A percentile compares a stretch with the other conserved stretches of the same genome.
Conservation (phyloP, 2,888 invertebrate genomes). For the Drosophila birchii region DNA sequence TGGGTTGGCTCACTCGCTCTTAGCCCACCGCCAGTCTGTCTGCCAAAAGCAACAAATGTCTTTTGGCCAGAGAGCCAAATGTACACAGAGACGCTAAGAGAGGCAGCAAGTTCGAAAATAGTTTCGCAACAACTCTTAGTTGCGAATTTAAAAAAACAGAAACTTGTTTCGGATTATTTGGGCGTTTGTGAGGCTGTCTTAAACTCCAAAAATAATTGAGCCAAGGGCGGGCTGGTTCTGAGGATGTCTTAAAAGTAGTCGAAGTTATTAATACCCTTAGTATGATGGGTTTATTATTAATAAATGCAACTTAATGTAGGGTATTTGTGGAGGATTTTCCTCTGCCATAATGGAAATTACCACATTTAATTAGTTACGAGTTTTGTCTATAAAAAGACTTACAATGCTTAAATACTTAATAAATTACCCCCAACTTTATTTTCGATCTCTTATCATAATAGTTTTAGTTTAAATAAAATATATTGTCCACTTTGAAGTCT, state of each 20-base stretch:
- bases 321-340: not conserved
- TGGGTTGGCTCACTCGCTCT: constrained; percentile 8
- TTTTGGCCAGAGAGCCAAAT: constrained; percentile 34
- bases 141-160: constrained; percentile 43
- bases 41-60: constrained; percentile 69
- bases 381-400: no score
- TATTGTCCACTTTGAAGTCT: not conserved
- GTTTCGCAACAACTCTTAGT: constrained; percentile 35
- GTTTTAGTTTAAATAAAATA: not conserved
- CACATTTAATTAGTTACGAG: not conserved
- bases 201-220: constrained; percentile 57
- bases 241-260: constrained; percentile 49
- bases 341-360: not conserved
- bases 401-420: no score
- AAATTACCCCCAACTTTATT: not conserved
- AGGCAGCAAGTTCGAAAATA: constrained; percentile 37
- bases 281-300: not conserved
- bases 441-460: not conserved
- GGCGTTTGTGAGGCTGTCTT: constrained; percentile 51
- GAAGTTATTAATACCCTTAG: not conserved
- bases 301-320: not conserved
- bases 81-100: constrained; percentile 6
- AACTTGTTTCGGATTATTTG: constrained; percentile 58
- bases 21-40: constrained; percentile 33
- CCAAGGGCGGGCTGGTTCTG: constrained; percentile 76